Conservation (phyloP, 2,888 invertebrate species). For the Orthonevra nobilis region DNA sequence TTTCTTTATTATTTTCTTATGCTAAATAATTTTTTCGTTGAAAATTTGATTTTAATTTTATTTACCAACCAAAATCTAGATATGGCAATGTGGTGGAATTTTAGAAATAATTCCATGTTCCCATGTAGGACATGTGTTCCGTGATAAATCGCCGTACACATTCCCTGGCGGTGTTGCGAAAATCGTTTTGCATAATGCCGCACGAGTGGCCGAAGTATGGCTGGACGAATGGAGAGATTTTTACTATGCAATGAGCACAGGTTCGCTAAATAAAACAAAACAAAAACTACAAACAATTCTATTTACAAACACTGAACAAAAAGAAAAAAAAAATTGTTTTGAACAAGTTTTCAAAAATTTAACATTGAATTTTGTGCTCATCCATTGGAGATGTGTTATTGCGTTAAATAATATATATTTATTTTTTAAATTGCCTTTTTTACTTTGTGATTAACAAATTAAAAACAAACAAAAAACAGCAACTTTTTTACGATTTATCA, state of each 20-base stretch:
- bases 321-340: slow-evolving; percentile 34
- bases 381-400: slow-evolving; percentile 62
- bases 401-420: slow-evolving; percentile 20
- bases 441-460: slow-evolving; percentile 64
- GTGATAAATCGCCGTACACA: slow-evolving; percentile 98
- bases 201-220: slow-evolving; percentile 99
- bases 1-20: slow-evolving; percentile 13
- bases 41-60: slow-evolving; percentile 46
- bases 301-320: no score
- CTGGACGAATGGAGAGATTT: slow-evolving; percentile 99
- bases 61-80: slow-evolving; percentile 81
- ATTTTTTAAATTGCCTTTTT: slow-evolving; percentile 18
- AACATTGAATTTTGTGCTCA: slow-evolving; percentile 76
- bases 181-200: slow-evolving; percentile 98
- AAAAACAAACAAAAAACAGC: slow-evolving; percentile 24
- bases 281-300: slow-evolving; percentile 62
- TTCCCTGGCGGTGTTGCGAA: slow-evolving; percentile 99
- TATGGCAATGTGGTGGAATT: slow-evolving; percentile 98
- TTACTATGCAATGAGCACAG: slow-evolving; percentile 99
- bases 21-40: slow-evolving; percentile 44
- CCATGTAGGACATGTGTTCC: slow-evolving; percentile 98
- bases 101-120: slow-evolving; percentile 97
- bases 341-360: slow-evolving; percentile 57
- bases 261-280: slow-evolving; percentile 83
- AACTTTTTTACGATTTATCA: slow-evolving; percentile 4